Evolutionary conservation across 2,113 vertebrate genomes (phyloP).

Genomic region (Dasyurus viverrinus): DNA sequence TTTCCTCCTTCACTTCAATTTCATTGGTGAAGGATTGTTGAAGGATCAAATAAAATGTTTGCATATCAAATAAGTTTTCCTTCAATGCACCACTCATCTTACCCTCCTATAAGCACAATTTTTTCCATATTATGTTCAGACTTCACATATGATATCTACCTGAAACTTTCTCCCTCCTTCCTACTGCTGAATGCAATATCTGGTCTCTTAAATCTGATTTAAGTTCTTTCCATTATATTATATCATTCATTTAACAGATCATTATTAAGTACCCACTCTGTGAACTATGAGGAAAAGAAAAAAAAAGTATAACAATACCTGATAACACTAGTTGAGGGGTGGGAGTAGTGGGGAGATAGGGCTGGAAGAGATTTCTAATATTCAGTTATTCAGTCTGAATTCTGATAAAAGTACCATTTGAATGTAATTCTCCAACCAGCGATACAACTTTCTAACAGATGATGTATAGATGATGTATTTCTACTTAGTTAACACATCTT

Average conservation of each 20-base stretch:
- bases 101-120: background rate
- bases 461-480: background rate
- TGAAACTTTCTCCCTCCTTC: too few relatives aligned
- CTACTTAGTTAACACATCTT: background rate
- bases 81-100: background rate
- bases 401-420: background rate
- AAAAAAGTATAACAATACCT: background rate
- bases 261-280: background rate
- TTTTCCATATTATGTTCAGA: background rate
- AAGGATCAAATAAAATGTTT: background rate
- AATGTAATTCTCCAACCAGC: background rate
- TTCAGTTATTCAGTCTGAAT: background rate
- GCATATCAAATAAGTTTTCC: background rate
- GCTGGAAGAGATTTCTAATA: background rate
- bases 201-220: background rate
- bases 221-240: background rate
- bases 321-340: background rate
- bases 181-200: too few relatives aligned
- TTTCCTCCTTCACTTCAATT: background rate
- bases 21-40: background rate
- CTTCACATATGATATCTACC: background rate
- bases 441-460: background rate
- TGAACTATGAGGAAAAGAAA: background rate
- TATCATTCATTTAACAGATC: conserved; percentile 29
- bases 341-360: background rate